A percentile compares a stretch with the other conserved stretches of the same genome.
Evolutionary conservation across 2,113 vertebrate species (phyloP).

Genomic region (Equus quagga): DNA sequence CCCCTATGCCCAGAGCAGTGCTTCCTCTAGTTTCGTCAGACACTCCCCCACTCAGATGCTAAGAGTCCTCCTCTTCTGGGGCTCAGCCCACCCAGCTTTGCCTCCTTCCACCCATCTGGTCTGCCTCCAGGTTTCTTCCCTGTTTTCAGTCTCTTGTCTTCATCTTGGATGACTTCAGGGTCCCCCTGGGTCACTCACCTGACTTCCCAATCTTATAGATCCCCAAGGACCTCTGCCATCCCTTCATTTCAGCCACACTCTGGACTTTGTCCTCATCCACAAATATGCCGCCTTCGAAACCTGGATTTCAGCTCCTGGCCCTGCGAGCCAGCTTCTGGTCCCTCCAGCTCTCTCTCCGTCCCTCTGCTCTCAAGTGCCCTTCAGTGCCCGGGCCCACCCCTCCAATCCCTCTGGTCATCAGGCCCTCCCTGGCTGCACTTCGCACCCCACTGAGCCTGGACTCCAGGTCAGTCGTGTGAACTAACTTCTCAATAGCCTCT

Average conservation of each 20-base stretch:
- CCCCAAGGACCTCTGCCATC: neutral
- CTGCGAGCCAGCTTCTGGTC: neutral
- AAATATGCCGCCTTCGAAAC: neutral
- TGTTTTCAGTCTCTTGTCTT: neutral
- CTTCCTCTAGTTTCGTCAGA: neutral
- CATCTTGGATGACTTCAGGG: neutral
- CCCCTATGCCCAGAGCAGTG: too few relatives aligned
- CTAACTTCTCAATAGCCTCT: neutral
- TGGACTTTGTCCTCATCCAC: neutral
- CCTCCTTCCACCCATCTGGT: neutral
- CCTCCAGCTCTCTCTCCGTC: neutral
- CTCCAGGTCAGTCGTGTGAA: neutral
- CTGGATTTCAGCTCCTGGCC: neutral
- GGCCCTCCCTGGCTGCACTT: neutral
- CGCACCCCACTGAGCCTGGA: neutral
- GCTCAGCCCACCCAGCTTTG: neutral
- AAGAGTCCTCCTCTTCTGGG: neutral
- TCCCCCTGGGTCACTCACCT: neutral
- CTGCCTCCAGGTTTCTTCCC: neutral
- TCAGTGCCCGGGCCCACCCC: too few relatives aligned
- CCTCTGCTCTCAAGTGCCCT: neutral
- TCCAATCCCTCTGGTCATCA: neutral
- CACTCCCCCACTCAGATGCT: neutral
- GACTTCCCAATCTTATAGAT: neutral
- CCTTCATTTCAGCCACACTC: neutral